These are phyloP conservation scores for Hetaerina titia DNA, from an alignment of 2,888 invertebrate genomes.

Conservation along the genomic window DNA sequence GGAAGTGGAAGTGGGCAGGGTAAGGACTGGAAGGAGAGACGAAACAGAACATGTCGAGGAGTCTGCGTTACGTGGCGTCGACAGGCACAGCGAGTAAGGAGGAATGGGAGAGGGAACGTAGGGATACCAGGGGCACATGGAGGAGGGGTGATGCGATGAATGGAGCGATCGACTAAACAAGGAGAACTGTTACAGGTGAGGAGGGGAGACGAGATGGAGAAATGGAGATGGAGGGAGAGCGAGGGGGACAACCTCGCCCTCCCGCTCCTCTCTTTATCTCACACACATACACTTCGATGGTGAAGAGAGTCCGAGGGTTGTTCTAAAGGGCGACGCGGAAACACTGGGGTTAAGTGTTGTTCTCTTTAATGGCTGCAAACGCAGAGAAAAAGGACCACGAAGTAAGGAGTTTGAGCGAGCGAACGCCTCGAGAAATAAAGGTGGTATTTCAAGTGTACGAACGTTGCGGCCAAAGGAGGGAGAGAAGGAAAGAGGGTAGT, in stretches of 20 bases:
- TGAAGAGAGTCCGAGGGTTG: constrained; percentile 41
- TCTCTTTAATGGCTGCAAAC: constrained; percentile 61
- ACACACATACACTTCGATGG: constrained; percentile 16
- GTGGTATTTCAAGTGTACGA: constrained; percentile 1
- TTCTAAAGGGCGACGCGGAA: constrained; percentile 45
- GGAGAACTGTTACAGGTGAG: constrained; percentile 38
- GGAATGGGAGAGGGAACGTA: not conserved
- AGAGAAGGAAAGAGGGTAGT: not conserved
- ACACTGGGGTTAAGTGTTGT: constrained; percentile 65
- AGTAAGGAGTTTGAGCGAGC: not conserved
- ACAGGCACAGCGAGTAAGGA: not conserved
- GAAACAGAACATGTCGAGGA: constrained; percentile 46
- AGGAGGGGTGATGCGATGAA: constrained; percentile 36
- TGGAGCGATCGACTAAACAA: constrained; percentile 39
- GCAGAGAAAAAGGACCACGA: not conserved
- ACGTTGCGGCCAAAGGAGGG: not conserved
- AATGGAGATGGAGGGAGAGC: not conserved
- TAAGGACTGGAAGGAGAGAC: constrained; percentile 13
- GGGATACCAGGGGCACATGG: constrained; percentile 7
- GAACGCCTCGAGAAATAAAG: constrained; percentile 33
- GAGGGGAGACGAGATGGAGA: constrained; percentile 14
- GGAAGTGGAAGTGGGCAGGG: not conserved
- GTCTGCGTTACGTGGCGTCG: constrained; percentile 14
- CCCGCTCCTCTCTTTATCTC: constrained; percentile 37
- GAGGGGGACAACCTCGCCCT: not conserved